phyloP scores from a whole-genome alignment of 2,113 vertebrate genomes.

The Seriola dumerili region DNA sequence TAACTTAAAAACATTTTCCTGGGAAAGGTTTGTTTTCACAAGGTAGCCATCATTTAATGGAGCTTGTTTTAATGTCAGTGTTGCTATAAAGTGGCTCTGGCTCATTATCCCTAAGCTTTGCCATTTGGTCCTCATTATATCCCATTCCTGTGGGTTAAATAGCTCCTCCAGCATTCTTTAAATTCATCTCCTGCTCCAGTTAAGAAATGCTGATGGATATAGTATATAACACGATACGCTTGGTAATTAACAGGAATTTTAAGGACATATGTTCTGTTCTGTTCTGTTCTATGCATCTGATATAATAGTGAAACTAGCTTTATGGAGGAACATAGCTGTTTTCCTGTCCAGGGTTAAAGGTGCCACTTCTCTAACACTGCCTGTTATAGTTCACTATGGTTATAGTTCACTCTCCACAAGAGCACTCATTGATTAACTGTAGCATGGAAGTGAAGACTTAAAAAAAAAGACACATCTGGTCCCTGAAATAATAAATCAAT shows the following conservation, averaged over 20 bases:
- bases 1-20: constrained; percentile 13
- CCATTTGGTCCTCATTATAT: constrained; percentile 73
- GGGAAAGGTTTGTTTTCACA: constrained; percentile 59
- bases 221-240: constrained; percentile 18
- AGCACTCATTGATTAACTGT: neutral
- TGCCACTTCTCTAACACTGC: constrained; percentile 15
- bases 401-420: neutral
- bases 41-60: constrained; percentile 61
- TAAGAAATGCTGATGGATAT: constrained; percentile 49
- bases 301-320: neutral
- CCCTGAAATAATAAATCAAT: constrained; percentile 35
- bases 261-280: constrained; percentile 23
- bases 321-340: neutral
- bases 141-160: constrained; percentile 66
- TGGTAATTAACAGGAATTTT: constrained; percentile 31
- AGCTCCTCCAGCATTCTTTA: constrained; percentile 33
- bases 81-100: constrained; percentile 64
- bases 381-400: neutral
- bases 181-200: constrained; percentile 48
- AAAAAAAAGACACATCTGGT: constrained; percentile 34
- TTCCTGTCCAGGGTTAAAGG: constrained; percentile 17
- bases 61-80: constrained; percentile 68
- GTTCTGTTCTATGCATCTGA: neutral
- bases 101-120: constrained; percentile 68
- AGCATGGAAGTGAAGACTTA: neutral